Base-by-base conservation (phyloP, 2,888 invertebrate genomes). In the Eumacrocentrus americanus region DNA sequence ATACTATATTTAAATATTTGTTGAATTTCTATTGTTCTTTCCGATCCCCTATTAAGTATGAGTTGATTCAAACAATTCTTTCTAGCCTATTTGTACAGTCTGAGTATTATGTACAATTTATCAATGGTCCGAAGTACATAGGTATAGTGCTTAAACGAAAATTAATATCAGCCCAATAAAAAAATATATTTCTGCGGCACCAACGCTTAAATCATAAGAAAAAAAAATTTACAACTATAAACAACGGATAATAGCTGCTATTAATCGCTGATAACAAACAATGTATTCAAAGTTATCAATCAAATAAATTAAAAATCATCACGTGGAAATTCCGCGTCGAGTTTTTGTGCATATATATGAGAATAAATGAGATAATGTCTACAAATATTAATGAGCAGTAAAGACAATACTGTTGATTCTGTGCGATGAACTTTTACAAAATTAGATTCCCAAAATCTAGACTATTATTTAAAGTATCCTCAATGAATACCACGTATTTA, bases 131-230 rank as follows among this genome's bases (percentile, higher is more conserved):
- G 37, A 51, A 51, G 18, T 51, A 51, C 23, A 51, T 35, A n/a
- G n/a, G n/a, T n/a, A n/a, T n/a, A n/a, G n/a, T n/a, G n/a, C n/a
- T n/a, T n/a, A n/a, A n/a, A n/a, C 29, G 16, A 22, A 51, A 51
- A 38, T 40, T 42, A 48, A 50, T 20, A 57, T 38, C 20, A 23
- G 35, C 51, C 38, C 46, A 46, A 60, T 66, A 62, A 57, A 60
- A 63, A 63, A 64, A 64, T 63, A 63, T 63, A 62, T 63, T 55
- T 65, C 55, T 63, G 59, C 61, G 64, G 64, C 64, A 66, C 64
- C 67, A 63, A 62, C 52, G 58, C 46, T 44, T 58, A 44, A 42
- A 35, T 51, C n/a, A 51, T 51, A 50, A 34, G n/a, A n/a, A 22
- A 34, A 48, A 50, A 50, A 20, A 34, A 25, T 50, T 50, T 50